These are phyloP conservation scores for Autographa pulchrina DNA, from an alignment of 2,888 invertebrate genomes.

Conservation along the genomic window DNA sequence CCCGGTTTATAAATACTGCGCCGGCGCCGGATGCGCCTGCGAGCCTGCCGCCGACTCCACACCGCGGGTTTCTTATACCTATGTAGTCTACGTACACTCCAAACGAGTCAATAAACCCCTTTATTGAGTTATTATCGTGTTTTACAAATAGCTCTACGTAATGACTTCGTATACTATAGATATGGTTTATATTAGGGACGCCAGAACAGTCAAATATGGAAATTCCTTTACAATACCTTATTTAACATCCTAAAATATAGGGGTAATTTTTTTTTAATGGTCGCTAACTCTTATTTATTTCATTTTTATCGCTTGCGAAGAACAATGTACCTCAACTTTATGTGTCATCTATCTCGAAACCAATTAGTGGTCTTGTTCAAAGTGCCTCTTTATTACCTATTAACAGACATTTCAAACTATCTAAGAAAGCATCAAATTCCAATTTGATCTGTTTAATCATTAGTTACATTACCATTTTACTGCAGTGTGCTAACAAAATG, in stretches of 20 bases:
- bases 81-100: conserved; percentile 56
- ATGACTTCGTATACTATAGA: conserved; percentile 51
- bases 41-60: conserved; percentile 65
- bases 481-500: background rate
- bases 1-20: conserved; percentile 85
- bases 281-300: background rate
- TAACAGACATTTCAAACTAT: background rate
- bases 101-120: conserved; percentile 73
- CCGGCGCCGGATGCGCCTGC: conserved; percentile 83
- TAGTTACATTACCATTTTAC: background rate
- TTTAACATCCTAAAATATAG: background rate
- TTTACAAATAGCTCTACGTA: conserved; percentile 72
- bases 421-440: background rate
- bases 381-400: conserved; percentile 3
- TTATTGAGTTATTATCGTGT: conserved; percentile 76
- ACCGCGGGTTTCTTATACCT: conserved; percentile 63
- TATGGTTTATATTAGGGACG: conserved; percentile 55
- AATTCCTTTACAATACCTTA: background rate
- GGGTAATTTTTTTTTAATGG: background rate
- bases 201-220: conserved; percentile 16
- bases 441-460: conserved; percentile 1
- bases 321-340: background rate
- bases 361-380: background rate
- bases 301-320: background rate
- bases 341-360: background rate